Conservation (phyloP, 2,888 invertebrate genomes). For the Mythimna lalbum region DNA sequence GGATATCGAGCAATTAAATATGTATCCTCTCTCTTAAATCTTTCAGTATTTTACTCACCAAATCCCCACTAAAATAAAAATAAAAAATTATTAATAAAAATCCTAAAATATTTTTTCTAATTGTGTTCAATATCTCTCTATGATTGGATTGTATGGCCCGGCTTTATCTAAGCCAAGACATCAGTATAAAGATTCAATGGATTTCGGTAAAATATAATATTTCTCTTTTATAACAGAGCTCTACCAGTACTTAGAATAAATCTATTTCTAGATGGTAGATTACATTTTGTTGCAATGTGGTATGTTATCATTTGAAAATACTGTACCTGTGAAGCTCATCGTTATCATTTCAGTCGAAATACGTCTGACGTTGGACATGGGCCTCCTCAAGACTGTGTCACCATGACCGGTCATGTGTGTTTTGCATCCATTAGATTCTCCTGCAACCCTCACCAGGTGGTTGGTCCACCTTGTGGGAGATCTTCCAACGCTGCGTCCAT, state of each 20-base stretch:
- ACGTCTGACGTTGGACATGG: too few relatives aligned
- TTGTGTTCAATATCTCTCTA: conserved; percentile 38
- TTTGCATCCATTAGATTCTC: too few relatives aligned
- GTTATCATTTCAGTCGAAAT: too few relatives aligned
- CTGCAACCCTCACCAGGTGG: too few relatives aligned
- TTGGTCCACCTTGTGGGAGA: too few relatives aligned
- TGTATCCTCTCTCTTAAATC: background rate
- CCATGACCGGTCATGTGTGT: too few relatives aligned
- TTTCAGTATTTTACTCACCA: background rate
- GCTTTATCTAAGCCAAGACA: conserved; percentile 59
- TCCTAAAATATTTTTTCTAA: conserved; percentile 34
- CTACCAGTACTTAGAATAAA: background rate
- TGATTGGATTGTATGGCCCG: conserved; percentile 44
- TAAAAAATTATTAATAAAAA: conserved; percentile 15
- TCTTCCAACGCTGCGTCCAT: too few relatives aligned
- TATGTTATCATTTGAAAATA: too few relatives aligned
- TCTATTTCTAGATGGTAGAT: conserved; percentile 2
- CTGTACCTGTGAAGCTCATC: too few relatives aligned
- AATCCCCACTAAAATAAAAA: conserved; percentile 22
- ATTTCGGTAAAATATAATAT: conserved; percentile 37
- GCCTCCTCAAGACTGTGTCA: too few relatives aligned
- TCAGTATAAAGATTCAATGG: conserved; percentile 35
- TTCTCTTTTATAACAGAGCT: conserved; percentile 1
- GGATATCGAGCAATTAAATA: background rate
- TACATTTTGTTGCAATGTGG: background rate